Base-by-base conservation (phyloP, 2,888 invertebrate genomes). In the Euzophera pinguis region DNA sequence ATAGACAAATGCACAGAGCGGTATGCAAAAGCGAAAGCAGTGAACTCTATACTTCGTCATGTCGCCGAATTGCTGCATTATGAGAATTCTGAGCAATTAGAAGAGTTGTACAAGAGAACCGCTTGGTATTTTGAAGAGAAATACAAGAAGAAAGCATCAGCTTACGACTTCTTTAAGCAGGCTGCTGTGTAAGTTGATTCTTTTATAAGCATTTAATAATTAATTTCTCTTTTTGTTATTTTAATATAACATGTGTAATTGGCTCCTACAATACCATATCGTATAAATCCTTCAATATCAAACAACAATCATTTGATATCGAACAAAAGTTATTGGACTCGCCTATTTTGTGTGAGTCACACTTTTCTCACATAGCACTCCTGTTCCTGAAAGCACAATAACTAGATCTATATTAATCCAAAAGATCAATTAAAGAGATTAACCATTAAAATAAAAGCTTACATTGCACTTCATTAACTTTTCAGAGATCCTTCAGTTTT, bases 111-210 rank as follows among this genome's bases (percentile, higher is more conserved):
- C 83, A 94, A 95, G 71, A 96, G 96, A 75, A 99, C 99, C 0
- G 99, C 99, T 0, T 99, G 99, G 99, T 92, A 95, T 74, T 99
- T 99, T 86, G 99, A 99, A 81, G 96, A 97, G 71, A 99, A 99
- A 81, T 97, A 96, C 76, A 98, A 98, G 81, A 95, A 95, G 71
- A 98, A 98, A 82, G 98, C 98, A 0, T 97, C 97, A 1, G 97
- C 98, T 34, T 99, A 98, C 84, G 99, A 99, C 79, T 97, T 97
- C 66, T 99, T 99, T 82, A 99, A 99, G 90, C 98, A 98, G 88
- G 97, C 99, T 63, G 99, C 99, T 49, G 92, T 95, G 97, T 97
- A 90, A 92, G 95, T 92, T 37, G 14, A n/a, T 42, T 38, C 13
- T 49, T 39, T 38, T 13, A 14, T 38, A 13, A 13, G n/a, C 6